Conservation (phyloP, 2,113 vertebrate species). For the Smithornis capensis region DNA sequence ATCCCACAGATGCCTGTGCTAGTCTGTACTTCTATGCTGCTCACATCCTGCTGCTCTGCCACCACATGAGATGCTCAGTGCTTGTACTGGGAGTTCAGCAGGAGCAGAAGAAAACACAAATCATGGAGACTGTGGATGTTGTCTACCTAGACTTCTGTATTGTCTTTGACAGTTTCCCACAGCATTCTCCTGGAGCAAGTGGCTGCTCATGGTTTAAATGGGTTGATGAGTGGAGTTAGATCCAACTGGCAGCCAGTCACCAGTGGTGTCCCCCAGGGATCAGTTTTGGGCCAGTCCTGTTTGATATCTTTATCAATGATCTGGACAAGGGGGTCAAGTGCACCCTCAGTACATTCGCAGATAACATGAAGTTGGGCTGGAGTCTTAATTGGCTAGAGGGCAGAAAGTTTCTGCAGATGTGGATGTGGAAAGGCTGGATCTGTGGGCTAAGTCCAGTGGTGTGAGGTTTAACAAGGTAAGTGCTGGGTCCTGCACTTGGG, state of each 20-base stretch:
- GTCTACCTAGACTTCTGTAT: neutral
- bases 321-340: neutral
- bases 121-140: neutral
- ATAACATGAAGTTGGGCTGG: neutral
- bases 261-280: neutral
- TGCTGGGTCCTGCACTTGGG: neutral
- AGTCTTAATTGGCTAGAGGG: neutral
- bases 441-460: neutral
- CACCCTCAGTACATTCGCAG: neutral
- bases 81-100: neutral
- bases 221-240: neutral
- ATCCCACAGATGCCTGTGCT: neutral
- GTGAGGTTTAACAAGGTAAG: neutral
- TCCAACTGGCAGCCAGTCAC: neutral
- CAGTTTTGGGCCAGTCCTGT: neutral
- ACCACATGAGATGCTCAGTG: neutral
- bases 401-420: neutral
- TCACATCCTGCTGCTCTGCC: neutral
- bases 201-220: neutral
- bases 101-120: accelerated
- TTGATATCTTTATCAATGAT: neutral
- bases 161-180: neutral
- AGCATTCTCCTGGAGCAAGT: neutral
- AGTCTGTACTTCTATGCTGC: neutral
- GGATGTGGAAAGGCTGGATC: neutral